Evolutionary conservation across 2,113 vertebrate genomes (phyloP).

Genomic region (Chauna torquata): DNA sequence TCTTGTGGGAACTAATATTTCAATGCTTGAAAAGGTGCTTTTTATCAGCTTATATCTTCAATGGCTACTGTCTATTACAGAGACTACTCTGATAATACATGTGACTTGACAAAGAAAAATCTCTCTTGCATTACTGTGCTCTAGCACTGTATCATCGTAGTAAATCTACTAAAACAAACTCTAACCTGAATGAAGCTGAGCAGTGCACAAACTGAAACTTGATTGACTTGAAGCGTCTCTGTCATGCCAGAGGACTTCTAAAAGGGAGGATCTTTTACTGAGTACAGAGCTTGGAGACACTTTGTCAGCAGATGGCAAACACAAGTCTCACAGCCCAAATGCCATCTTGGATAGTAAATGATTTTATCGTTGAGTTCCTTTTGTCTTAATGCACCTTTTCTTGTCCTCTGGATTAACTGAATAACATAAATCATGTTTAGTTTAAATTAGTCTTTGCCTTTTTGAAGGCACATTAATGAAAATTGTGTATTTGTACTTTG

Average conservation of each 20-base stretch:
- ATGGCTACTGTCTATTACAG: neutral
- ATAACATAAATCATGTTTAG: neutral
- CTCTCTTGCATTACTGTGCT: neutral
- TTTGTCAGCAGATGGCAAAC: neutral
- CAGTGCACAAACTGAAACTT: neutral
- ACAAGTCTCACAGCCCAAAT: neutral
- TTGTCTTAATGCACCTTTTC: neutral
- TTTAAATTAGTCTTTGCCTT: neutral
- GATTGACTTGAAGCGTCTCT: neutral
- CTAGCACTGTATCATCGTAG: neutral
- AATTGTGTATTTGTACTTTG: neutral
- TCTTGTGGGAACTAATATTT: neutral
- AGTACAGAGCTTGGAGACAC: neutral
- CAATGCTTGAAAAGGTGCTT: neutral
- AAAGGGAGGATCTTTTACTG: neutral
- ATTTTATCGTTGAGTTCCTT: neutral
- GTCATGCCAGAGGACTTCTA: neutral
- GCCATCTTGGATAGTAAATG: neutral
- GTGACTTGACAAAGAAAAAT: neutral
- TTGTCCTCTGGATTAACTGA: neutral
- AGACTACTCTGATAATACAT: neutral
- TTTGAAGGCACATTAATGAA: neutral
- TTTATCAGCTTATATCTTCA: neutral
- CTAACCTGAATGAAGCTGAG: neutral
- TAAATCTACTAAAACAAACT: neutral